Conservation (phyloP, 2,888 invertebrate genomes). For the Galeopsomyia nigrocyanea region DNA sequence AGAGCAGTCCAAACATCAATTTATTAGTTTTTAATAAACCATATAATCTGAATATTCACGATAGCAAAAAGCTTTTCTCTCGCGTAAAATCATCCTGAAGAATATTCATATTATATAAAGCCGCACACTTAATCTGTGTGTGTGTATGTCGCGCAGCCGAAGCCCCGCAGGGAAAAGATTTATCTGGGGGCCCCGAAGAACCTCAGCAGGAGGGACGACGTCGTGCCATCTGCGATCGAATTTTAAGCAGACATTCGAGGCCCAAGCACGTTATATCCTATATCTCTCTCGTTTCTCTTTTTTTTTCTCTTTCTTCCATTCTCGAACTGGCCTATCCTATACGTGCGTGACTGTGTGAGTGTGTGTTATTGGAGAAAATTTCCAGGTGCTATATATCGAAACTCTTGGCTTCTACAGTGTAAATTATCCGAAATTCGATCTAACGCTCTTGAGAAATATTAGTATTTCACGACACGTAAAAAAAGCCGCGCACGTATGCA, state of each 20-base stretch:
- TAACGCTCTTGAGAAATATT: too few species aligned
- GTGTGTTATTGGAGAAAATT: slow-evolving; percentile 24
- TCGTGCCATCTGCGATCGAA: slow-evolving; percentile 30
- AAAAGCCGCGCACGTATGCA: too few species aligned
- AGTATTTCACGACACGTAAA: too few species aligned
- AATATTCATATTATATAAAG: slow-evolving; percentile 30
- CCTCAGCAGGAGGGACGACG: slow-evolving; percentile 29
- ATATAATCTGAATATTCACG: too few species aligned
- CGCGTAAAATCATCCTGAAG: slow-evolving; percentile 14
- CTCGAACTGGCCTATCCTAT: slow-evolving; percentile 6
- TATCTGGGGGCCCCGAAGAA: slow-evolving; percentile 1
- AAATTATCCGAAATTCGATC: too few species aligned
- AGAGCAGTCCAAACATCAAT: too few species aligned
- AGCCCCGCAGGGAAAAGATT: background rate
- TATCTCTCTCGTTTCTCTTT: background rate
- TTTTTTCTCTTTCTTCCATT: slow-evolving; percentile 6
- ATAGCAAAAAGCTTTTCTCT: background rate
- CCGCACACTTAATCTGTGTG: slow-evolving; percentile 13
- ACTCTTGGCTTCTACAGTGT: too few species aligned
- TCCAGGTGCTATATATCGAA: slow-evolving; percentile 8
- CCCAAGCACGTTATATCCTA: slow-evolving; percentile 10
- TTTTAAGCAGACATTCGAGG: slow-evolving; percentile 37
- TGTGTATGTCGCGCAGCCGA: slow-evolving; percentile 20
- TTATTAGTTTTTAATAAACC: too few species aligned
- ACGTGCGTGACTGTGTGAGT: background rate